A percentile compares a stretch with the other conserved stretches of the same genome.
Conservation (phyloP, 2,113 vertebrate genomes). For the Ictalurus furcatus region DNA sequence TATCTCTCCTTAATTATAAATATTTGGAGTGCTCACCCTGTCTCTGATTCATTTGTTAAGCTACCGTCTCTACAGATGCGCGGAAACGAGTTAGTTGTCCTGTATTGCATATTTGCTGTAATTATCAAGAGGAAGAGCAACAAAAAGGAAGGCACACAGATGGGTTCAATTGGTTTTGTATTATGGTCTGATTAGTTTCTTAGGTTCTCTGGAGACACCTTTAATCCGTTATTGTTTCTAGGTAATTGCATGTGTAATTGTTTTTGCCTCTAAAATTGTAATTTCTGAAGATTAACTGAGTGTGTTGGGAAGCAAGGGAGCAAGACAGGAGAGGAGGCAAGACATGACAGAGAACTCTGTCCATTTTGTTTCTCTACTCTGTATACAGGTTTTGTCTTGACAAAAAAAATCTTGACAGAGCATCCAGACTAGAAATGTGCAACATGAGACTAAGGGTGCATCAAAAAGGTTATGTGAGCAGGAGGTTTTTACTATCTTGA, state of each 20-base stretch:
- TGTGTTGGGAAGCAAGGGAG: not conserved
- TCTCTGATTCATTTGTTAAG: conserved; percentile 35
- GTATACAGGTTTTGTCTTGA: not conserved
- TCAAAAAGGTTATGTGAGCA: not conserved
- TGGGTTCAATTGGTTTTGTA: conserved; percentile 17
- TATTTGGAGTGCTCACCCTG: conserved; percentile 9
- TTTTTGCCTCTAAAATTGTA: conserved; percentile 19
- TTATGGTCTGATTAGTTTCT: conserved; percentile 28
- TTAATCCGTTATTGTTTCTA: conserved; percentile 34
- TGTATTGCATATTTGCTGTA: conserved; percentile 10
- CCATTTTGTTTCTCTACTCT: not conserved
- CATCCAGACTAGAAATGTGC: not conserved
- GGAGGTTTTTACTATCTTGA: not conserved
- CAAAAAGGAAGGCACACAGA: conserved; percentile 16
- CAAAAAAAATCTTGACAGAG: not conserved
- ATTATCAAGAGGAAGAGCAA: conserved; percentile 26
- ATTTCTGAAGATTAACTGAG: conserved; percentile 15
- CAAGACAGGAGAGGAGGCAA: not conserved
- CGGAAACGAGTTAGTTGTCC: not conserved
- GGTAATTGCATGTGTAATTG: conserved; percentile 44
- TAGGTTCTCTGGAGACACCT: conserved; percentile 23
- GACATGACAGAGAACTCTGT: not conserved
- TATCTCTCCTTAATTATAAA: conserved; percentile 41
- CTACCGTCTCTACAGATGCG: conserved; percentile 3
- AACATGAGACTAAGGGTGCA: not conserved